phyloP scores from a whole-genome alignment of 2,113 vertebrate genomes.

The Xyliphius kryptos region DNA sequence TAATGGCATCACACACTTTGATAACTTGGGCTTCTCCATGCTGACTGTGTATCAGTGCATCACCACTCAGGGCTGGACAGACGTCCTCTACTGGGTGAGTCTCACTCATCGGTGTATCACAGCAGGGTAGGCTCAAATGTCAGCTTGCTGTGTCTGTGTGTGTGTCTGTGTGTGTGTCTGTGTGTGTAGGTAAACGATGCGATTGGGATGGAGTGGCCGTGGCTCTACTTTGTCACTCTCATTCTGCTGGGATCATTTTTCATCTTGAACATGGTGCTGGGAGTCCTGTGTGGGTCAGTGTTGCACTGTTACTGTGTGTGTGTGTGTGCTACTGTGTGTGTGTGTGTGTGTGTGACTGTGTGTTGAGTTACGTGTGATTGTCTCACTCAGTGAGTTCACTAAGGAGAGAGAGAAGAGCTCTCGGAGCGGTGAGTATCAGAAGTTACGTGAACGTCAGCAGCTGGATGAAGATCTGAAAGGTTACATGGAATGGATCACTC shows the following conservation, averaged over 20 bases:
- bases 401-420: slow-evolving; percentile 92
- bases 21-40: slow-evolving; percentile 90
- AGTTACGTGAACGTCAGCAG: slow-evolving; percentile 84
- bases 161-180: slow-evolving; percentile 22
- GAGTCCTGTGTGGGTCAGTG: slow-evolving; percentile 77
- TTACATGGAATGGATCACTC: slow-evolving; percentile 95
- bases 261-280: slow-evolving; percentile 85
- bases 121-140: no score
- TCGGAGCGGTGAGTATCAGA: slow-evolving; percentile 84
- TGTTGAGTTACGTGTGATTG: no score
- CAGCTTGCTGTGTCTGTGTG: neutral
- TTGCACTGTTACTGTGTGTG: neutral
- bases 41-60: slow-evolving; percentile 90
- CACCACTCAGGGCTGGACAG: slow-evolving; percentile 88
- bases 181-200: slow-evolving; percentile 82
- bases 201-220: slow-evolving; percentile 90
- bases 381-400: slow-evolving; percentile 86
- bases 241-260: slow-evolving; percentile 91
- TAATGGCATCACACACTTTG: slow-evolving; percentile 86
- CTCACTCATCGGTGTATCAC: no score
- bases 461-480: slow-evolving; percentile 88
- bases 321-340: neutral
- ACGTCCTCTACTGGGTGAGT: slow-evolving; percentile 85
- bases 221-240: slow-evolving; percentile 88
- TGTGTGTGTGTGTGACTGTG: slow-evolving; percentile 1